A percentile compares a stretch with the other conserved stretches of the same genome.
Evolutionary conservation across 2,888 invertebrate genomes (phyloP).

Genomic region (Syrista parreyssii): DNA sequence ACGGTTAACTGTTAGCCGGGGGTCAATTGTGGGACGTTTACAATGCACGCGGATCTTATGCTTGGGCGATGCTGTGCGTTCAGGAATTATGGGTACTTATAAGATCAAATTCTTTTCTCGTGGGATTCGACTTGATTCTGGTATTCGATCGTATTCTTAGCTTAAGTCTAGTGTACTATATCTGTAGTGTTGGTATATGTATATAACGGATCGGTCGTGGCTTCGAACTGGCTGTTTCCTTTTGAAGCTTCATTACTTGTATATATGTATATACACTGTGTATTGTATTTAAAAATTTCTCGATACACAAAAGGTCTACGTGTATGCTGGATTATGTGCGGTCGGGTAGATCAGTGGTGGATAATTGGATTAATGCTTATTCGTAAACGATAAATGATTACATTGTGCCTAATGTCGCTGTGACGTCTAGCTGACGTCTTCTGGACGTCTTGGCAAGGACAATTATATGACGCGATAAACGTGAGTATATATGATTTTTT

Average conservation of each 20-base stretch:
- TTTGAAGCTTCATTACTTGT: too few relatives aligned
- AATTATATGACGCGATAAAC: neutral
- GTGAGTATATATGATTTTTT: neutral
- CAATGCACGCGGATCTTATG: neutral
- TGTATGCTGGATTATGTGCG: neutral
- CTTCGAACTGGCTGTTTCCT: too few relatives aligned
- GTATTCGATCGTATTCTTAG: too few relatives aligned
- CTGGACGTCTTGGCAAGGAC: neutral
- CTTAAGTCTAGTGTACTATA: too few relatives aligned
- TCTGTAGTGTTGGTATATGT: too few relatives aligned
- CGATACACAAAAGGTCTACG: neutral
- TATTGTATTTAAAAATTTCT: neutral
- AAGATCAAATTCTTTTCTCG: neutral
- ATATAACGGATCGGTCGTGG: too few relatives aligned
- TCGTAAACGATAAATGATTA: neutral
- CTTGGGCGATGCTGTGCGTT: neutral
- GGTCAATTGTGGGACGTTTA: neutral
- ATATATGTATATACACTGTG: too few relatives aligned
- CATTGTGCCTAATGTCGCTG: neutral
- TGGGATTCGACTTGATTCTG: neutral
- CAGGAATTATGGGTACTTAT: neutral
- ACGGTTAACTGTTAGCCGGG: neutral
- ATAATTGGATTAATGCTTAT: neutral
- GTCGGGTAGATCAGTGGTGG: neutral
- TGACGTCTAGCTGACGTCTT: neutral